Percentiles rank a stretch among this genome's conserved stretches.
Conservation (phyloP, 2,888 invertebrate genomes). For the Iselma pallidipennis region DNA sequence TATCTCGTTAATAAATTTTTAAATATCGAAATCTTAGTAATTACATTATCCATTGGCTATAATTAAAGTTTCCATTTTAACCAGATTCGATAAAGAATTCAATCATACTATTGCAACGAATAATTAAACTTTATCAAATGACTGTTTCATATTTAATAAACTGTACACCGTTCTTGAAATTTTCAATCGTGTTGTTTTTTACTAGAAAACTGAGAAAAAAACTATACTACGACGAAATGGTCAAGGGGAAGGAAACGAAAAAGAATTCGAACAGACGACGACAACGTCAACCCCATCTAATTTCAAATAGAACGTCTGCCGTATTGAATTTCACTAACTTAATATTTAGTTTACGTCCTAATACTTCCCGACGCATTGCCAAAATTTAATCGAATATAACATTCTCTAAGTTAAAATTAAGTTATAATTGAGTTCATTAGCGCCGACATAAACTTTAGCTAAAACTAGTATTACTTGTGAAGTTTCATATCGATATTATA, state of each 20-base stretch:
- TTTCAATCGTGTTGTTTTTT: too few relatives aligned
- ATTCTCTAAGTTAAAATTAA: slow-evolving; percentile 36
- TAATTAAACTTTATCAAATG: background rate
- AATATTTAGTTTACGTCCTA: slow-evolving; percentile 40
- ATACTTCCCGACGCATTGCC: slow-evolving; percentile 41
- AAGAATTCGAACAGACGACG: background rate
- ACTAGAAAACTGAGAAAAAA: too few relatives aligned
- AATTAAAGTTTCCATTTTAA: slow-evolving; percentile 28
- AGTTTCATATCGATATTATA: slow-evolving; percentile 37
- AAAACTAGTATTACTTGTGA: slow-evolving; percentile 39
- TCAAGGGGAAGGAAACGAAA: background rate
- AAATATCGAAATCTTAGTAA: slow-evolving; percentile 25
- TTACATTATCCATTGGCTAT: slow-evolving; percentile 24
- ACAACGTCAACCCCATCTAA: slow-evolving; percentile 6
- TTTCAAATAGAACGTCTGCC: slow-evolving; percentile 22
- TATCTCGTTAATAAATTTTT: slow-evolving; percentile 24
- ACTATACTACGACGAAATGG: too few relatives aligned
- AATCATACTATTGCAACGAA: slow-evolving; percentile 1
- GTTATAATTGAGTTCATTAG: slow-evolving; percentile 41
- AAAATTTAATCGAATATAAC: slow-evolving; percentile 45
- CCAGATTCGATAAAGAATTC: slow-evolving; percentile 22
- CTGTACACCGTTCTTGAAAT: background rate
- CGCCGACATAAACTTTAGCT: slow-evolving; percentile 37
- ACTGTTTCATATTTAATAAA: background rate
- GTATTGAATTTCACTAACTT: slow-evolving; percentile 34